A percentile compares a stretch with the other conserved stretches of the same genome.
These are phyloP conservation scores for Pseudocheirus occidentalis DNA, from an alignment of 2,797 vertebrate genomes.

Conservation along the genomic window DNA sequence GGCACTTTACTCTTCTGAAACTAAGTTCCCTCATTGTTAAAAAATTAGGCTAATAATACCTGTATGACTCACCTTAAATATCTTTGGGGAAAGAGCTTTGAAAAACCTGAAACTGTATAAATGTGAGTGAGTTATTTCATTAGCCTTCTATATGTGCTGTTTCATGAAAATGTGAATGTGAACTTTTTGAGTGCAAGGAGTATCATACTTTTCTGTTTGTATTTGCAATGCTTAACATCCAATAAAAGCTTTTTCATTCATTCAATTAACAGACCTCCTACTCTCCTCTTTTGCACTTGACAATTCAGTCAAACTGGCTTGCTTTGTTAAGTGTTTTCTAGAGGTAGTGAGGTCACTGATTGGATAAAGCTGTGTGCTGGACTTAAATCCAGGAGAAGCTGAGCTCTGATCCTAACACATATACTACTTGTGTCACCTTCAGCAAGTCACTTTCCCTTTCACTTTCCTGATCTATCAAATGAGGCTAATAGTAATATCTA, in stretches of 20 bases:
- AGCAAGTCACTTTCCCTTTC: not conserved
- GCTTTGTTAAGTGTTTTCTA: not conserved
- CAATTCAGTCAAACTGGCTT: not conserved
- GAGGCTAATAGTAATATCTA: not conserved
- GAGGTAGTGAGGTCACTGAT: not conserved
- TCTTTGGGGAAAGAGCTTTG: not conserved
- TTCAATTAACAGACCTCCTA: not conserved
- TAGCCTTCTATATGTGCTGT: not conserved
- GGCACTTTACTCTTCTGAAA: not conserved
- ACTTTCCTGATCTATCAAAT: not conserved
- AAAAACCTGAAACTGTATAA: not conserved
- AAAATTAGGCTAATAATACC: not conserved
- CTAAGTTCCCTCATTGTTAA: not conserved
- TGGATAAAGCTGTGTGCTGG: not conserved
- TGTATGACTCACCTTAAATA: not conserved
- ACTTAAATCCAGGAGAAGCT: not conserved
- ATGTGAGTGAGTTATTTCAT: not conserved
- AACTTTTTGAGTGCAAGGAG: not conserved
- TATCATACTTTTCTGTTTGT: not conserved
- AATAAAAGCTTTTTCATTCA: not conserved
- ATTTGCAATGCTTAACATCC: not conserved
- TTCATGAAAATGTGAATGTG: not conserved
- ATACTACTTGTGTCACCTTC: not conserved
- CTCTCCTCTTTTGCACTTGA: not conserved
- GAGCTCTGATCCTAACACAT: not conserved